Evolutionary conservation across 2,888 invertebrate species (phyloP), one percentile per base, ranked within the genome.

Genomic region (Caenorhabditis japonica): DNA sequence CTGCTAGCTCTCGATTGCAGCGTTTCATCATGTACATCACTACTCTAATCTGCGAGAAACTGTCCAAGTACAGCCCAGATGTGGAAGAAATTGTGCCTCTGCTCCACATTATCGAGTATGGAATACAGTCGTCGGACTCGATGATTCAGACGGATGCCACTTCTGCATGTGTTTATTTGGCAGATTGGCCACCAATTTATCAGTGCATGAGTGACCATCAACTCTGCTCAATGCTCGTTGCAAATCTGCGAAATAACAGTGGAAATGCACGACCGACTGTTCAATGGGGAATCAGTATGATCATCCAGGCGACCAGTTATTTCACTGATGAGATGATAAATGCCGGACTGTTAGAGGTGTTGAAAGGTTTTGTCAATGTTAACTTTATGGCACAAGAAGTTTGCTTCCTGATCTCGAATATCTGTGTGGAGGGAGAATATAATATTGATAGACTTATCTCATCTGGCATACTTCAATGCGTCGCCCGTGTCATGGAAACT

Each of bases 281-380:
- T 4, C 34, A 59, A 19, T 41, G 58, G 33, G 68, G 49, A 5
- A 74, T 74, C 33, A 64, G 47, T 34, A 61, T 44, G 7, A 74
- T 74, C 8, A 74, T 59, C 13, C 68, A 74, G 33, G 51, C 62
- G 7, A 74, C 74, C 4, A n/a, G 30, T 2, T 47, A 41, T 36
- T 74, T 68, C 27, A 74, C 74, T 1, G 41, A 74, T 23, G 74
- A 74, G 41, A 68, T 74, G 68, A 39, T 74, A 1, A 43, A 62
- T 7, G 68, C 68, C 13, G 74, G 74, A n/a, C 36, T 74, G 8
- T 23, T 74, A 8, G 58, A 56, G 5, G 46, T 46, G 5, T 17
- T 74, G 1, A 61, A 49, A 58, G 41, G 53, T 17, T 52, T 74
- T 13, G 49, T 74, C 4, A 52, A 58, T 44, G 58, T 58, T 8